Conservation (phyloP, 2,797 vertebrate genomes). For the Chanos chanos region DNA sequence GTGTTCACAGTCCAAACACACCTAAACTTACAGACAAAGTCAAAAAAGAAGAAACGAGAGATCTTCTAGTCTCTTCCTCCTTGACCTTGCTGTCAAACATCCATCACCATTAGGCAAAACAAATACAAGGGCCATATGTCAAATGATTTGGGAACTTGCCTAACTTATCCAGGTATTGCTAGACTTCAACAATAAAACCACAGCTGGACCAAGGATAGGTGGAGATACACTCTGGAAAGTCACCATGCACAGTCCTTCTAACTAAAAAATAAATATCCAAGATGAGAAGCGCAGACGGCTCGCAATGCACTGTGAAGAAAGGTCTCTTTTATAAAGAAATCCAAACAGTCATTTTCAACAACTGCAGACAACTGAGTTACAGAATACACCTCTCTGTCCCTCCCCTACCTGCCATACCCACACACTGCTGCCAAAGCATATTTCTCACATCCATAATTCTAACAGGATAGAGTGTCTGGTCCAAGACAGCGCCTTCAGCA, state of each 20-base stretch:
- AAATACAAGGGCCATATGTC: too few relatives aligned
- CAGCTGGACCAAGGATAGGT: too few relatives aligned
- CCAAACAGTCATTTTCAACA: background rate
- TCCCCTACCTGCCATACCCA: background rate
- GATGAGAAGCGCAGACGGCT: background rate
- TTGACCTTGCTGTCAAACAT: background rate
- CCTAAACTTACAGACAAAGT: too few relatives aligned
- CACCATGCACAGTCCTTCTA: too few relatives aligned
- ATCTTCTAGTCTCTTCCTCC: background rate
- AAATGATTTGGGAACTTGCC: too few relatives aligned
- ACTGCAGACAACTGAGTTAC: background rate
- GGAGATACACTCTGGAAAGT: too few relatives aligned
- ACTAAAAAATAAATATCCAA: too few relatives aligned
- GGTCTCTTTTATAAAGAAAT: background rate
- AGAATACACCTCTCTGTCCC: constrained; percentile 6
- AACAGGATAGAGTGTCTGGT: too few relatives aligned
- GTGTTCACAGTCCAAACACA: background rate
- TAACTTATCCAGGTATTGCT: too few relatives aligned
- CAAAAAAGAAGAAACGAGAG: too few relatives aligned
- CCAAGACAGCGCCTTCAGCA: too few relatives aligned
- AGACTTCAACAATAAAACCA: too few relatives aligned
- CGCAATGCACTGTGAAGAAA: background rate
- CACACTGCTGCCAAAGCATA: background rate
- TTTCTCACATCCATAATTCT: constrained; percentile 12
- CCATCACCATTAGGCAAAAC: background rate